Conservation (phyloP, 1,140 invertebrate genomes). For the Laupala kohalensis region DNA sequence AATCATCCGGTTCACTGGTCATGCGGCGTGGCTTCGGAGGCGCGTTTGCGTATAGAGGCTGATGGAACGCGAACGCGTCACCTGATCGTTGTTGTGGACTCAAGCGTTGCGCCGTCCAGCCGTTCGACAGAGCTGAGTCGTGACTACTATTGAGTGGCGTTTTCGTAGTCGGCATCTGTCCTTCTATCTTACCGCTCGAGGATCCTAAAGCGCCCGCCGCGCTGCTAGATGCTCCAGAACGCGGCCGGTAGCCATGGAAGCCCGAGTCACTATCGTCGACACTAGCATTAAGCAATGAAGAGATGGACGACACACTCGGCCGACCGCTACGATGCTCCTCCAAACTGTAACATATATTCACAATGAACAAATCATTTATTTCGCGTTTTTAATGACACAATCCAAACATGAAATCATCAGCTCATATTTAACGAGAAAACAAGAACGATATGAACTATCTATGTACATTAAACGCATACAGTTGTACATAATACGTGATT, state of each 20-base stretch:
- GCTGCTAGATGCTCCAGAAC: constrained; percentile 16
- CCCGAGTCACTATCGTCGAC: constrained; percentile 27
- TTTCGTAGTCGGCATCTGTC: constrained; percentile 15
- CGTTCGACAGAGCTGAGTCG: constrained; percentile 9
- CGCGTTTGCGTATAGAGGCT: constrained; percentile 77
- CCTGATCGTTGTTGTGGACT: neutral
- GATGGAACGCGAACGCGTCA: constrained; percentile 19
- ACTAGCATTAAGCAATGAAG: constrained; percentile 27
- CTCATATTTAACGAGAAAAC: too few species aligned
- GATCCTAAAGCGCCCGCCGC: constrained; percentile 17
- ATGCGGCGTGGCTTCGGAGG: constrained; percentile 68
- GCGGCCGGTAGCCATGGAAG: constrained; percentile 31
- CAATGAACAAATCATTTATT: too few species aligned
- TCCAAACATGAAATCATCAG: too few species aligned
- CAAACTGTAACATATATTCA: constrained; percentile 18
- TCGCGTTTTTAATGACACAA: too few species aligned
- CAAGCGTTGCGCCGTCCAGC: neutral
- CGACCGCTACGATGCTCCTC: constrained; percentile 25
- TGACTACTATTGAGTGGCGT: constrained; percentile 19
- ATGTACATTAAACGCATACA: too few species aligned
- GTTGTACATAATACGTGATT: too few species aligned
- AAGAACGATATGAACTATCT: too few species aligned
- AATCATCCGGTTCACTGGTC: constrained; percentile 41
- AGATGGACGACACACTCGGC: constrained; percentile 32
- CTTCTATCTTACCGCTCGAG: constrained; percentile 18